Evolutionary conservation across 2,113 vertebrate genomes (phyloP).

Genomic region (Channa argus): DNA sequence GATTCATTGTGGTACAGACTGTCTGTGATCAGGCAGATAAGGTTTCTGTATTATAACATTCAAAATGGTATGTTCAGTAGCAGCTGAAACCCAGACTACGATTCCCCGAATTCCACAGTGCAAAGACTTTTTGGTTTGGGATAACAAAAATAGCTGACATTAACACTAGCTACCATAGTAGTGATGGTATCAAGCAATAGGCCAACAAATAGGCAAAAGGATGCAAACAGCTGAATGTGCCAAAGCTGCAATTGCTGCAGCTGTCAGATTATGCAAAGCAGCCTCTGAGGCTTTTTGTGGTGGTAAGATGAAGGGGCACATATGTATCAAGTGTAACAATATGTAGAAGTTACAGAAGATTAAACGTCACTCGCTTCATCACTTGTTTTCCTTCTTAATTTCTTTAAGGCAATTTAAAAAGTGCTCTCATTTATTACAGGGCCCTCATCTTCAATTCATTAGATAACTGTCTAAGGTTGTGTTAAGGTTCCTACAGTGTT

Average conservation of each 20-base stretch:
- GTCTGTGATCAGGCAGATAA: too few relatives aligned
- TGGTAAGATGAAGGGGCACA: neutral
- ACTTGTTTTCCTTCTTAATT: constrained; percentile 9
- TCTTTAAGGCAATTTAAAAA: neutral
- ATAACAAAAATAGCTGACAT: too few relatives aligned
- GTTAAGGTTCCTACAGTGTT: constrained; percentile 44
- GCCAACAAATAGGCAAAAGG: too few relatives aligned
- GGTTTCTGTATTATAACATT: too few relatives aligned
- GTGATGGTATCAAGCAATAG: too few relatives aligned
- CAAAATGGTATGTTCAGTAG: too few relatives aligned
- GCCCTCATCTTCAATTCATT: constrained; percentile 23
- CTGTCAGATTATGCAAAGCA: constrained; percentile 8
- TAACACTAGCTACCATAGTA: too few relatives aligned
- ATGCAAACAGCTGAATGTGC: too few relatives aligned
- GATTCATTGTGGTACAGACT: too few relatives aligned
- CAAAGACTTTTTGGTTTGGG: too few relatives aligned
- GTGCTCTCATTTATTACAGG: neutral
- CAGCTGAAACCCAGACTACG: too few relatives aligned
- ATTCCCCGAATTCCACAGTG: too few relatives aligned
- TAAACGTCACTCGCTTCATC: neutral
- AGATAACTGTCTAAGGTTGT: constrained; percentile 9
- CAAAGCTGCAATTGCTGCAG: neutral
- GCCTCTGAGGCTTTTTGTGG: neutral
- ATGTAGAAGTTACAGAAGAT: neutral
- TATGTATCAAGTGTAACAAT: neutral